Evolutionary conservation across 1,140 invertebrate species (phyloP).

Genomic region (Berghia stephanieae): DNA sequence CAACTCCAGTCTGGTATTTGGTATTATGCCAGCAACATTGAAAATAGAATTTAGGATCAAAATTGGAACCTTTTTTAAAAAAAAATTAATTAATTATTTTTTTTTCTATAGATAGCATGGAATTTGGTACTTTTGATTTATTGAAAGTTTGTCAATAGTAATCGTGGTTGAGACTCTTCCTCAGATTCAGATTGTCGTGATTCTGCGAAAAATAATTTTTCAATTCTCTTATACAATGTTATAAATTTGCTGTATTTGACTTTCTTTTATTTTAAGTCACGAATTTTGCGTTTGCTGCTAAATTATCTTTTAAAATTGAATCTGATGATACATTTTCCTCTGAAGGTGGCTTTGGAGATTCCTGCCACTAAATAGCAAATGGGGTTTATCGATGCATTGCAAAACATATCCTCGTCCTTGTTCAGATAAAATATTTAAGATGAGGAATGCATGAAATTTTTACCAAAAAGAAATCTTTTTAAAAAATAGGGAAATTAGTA

Average conservation of each 20-base stretch:
- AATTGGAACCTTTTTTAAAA: not conserved
- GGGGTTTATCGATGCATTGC: not conserved
- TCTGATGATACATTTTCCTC: not conserved
- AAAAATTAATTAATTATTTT: not conserved
- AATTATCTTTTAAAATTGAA: not conserved
- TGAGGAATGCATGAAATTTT: not conserved
- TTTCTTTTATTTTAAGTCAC: not conserved
- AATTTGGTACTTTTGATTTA: not conserved
- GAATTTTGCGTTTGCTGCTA: not conserved
- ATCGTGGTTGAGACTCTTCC: too few species aligned
- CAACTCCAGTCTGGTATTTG: too few species aligned
- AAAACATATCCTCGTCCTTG: not conserved
- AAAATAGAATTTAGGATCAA: not conserved
- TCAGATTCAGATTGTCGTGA: not conserved
- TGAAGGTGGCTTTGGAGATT: too few species aligned
- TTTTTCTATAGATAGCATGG: not conserved
- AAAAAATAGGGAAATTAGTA: not conserved
- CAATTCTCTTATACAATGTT: not conserved
- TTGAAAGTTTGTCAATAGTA: too few species aligned
- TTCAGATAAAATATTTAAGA: not conserved
- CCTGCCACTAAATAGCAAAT: not conserved
- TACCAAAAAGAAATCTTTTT: not conserved
- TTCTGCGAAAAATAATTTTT: not conserved
- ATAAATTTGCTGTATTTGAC: not conserved
- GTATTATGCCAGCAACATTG: too few species aligned